Conservation (phyloP, 2,888 invertebrate genomes). For the Cephus pygmeus region DNA sequence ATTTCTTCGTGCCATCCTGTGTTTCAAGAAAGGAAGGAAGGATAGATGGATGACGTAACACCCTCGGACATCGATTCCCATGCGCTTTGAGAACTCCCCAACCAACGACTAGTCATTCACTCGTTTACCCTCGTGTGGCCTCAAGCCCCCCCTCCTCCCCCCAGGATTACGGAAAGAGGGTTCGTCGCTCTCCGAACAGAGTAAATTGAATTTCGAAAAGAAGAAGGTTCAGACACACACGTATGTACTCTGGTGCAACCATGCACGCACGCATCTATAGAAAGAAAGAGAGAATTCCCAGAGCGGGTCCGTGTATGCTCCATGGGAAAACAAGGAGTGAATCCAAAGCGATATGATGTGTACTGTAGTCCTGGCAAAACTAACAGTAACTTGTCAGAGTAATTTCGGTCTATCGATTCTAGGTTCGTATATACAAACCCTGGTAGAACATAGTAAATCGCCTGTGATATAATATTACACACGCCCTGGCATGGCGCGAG, state of each 20-base stretch:
- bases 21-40: not conserved
- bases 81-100: not conserved
- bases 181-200: not conserved
- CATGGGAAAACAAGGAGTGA: not conserved
- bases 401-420: conserved; percentile 55
- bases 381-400: conserved; percentile 43
- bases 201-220: not conserved
- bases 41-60: not conserved
- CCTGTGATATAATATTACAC: not conserved
- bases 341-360: not conserved
- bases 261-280: not conserved
- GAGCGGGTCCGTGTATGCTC: not conserved
- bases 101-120: not conserved
- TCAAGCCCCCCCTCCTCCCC: not conserved
- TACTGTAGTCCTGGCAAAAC: not conserved
- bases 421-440: conserved; percentile 27
- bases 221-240: not conserved
- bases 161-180: not conserved
- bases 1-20: not conserved
- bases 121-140: not conserved
- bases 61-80: not conserved
- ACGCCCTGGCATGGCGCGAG: not conserved
- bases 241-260: not conserved
- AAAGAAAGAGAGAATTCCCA: not conserved
- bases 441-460: not conserved